Evolutionary conservation across 2,888 invertebrate genomes (phyloP), one percentile per base, ranked within the genome.

Genomic region (Helleia helle): DNA sequence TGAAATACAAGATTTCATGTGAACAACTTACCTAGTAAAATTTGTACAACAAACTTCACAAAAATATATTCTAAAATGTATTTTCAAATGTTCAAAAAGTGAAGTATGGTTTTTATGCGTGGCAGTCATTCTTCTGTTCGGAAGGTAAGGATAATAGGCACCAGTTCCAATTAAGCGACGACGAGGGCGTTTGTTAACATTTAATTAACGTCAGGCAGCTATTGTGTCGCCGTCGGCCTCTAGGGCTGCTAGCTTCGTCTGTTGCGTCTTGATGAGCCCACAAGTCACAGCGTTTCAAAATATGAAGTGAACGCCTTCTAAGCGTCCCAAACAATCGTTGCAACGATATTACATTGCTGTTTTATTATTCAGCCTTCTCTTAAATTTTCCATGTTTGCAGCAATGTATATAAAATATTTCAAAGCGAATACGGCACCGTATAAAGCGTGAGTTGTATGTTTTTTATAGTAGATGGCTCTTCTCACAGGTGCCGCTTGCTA

Each of bases 151-250:
- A 80, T 83, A 84, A 83, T 75, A 81, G 81, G 79, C 80, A 79
- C 80, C 83, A 80, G 79, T 79, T 77, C 83, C 83, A 84, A 84
- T 84, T 84, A 84, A 80, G 70, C 76, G 77, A 72, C 74, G 69
- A 81, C 74, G 71, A 83, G 81, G 77, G 81, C 80, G 83, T 84
- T 84, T 84, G 83, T 84, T 83, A 84, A 80, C 83, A 84, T 83
- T 84, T 84, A 81, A 84, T 83, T 84, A 84, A 80, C 77, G 80
- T 74, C 72, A 75, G 71, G 66, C 65, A 71, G 73, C 71, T 64
- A 81, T 83, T 83, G 83, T 81, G 75, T 74, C 62, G 71, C 64
- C 64, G 62, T 60, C 64, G 64, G 66, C 62, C 72, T 72, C 62
- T 62, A 63, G 69, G 66, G 67, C 63, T 55, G 63, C 59, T 59